These are phyloP conservation scores for Hirtodrosophila cameraria DNA, from an alignment of 2,888 invertebrate genomes.

Conservation along the genomic window DNA sequence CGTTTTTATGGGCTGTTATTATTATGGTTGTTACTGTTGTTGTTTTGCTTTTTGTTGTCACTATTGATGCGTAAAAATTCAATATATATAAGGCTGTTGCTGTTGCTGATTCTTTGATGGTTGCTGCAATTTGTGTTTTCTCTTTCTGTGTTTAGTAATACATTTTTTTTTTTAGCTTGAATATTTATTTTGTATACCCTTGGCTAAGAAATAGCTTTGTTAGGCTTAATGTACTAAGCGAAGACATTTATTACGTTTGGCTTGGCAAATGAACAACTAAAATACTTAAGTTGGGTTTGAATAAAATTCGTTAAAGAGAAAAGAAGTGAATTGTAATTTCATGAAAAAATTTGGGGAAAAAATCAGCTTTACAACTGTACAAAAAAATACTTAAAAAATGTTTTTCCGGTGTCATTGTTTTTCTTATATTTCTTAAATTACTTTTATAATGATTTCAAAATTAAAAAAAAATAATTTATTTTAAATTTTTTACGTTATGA, in stretches of 20 bases:
- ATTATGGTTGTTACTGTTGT: conserved; percentile 20
- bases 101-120: conserved; percentile 35
- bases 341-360: too few species aligned
- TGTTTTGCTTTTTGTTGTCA: conserved; percentile 25
- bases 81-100: conserved; percentile 60
- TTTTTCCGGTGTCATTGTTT: too few species aligned
- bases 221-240: background rate
- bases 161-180: conserved; percentile 57
- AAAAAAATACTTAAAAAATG: too few species aligned
- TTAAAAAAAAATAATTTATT: too few species aligned
- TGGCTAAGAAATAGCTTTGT: background rate
- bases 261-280: background rate
- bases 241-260: background rate
- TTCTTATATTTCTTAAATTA: too few species aligned
- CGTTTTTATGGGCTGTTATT: conserved; percentile 60
- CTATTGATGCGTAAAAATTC: conserved; percentile 74
- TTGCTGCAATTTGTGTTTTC: conserved; percentile 62
- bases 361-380: too few species aligned
- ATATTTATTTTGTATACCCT: conserved; percentile 51
- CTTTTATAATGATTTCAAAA: too few species aligned
- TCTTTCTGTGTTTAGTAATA: conserved; percentile 63
- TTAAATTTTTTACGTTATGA: too few species aligned
- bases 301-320: too few species aligned
- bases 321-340: too few species aligned
- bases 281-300: background rate